A percentile compares a stretch with the other conserved stretches of the same genome.
Evolutionary conservation across 2,888 invertebrate genomes (phyloP).

Genomic region (Hirtodrosophila histrioides): DNA sequence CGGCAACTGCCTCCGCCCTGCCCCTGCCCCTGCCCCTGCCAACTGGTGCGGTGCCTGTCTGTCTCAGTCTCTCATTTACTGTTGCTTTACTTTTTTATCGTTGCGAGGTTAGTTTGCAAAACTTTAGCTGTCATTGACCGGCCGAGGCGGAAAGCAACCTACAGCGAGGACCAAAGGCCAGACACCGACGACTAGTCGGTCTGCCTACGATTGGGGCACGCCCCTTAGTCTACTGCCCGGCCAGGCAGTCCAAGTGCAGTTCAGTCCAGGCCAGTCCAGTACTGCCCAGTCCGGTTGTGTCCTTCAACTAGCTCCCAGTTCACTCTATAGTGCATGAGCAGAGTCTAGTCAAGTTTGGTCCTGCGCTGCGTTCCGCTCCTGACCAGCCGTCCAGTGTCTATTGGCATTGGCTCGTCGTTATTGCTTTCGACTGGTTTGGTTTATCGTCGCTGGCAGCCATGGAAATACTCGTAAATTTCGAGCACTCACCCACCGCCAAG

Average conservation of each 20-base stretch:
- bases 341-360: constrained; percentile 51
- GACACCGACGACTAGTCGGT: constrained; percentile 41
- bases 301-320: constrained; percentile 65
- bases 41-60: background rate
- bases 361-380: constrained; percentile 27
- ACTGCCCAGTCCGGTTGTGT: constrained; percentile 39
- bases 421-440: constrained; percentile 77
- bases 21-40: background rate
- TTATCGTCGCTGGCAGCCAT: constrained; percentile 75
- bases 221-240: constrained; percentile 46
- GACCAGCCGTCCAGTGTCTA: constrained; percentile 55
- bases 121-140: constrained; percentile 80
- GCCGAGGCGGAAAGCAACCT: constrained; percentile 9
- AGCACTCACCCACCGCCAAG: constrained; percentile 26
- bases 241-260: too few relatives aligned
- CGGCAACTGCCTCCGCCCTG: constrained; percentile 45
- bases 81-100: constrained; percentile 77
- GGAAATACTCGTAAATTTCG: constrained; percentile 76
- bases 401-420: constrained; percentile 77
- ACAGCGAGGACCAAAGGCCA: constrained; percentile 43
- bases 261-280: too few relatives aligned
- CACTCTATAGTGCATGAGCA: constrained; percentile 24
- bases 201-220: constrained; percentile 39
- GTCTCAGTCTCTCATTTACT: constrained; percentile 39
- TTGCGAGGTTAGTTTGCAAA: constrained; percentile 75